Evolutionary conservation across 2,888 invertebrate species (phyloP), one percentile per base, ranked within the genome.

Genomic region (Lissonota sp.): DNA sequence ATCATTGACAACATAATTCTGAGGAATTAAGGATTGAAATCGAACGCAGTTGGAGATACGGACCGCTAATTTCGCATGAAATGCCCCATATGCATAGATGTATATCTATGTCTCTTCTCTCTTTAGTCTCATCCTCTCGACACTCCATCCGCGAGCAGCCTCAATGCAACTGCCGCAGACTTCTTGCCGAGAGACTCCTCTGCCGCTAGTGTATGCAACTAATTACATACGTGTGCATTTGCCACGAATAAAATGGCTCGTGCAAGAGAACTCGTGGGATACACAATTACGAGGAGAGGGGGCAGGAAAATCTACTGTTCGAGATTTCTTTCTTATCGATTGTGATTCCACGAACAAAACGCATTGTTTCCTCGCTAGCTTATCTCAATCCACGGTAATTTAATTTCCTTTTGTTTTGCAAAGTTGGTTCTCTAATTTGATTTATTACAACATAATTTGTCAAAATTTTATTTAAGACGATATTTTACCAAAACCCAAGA

Each of bases 81-180:
- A 26, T 26, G 26, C 26, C 26, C 26, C 26, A 53, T 26, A 46
- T 12, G 42, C 44, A 57, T 62, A 42, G 5, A 64, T 53, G 39
- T 60, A 40, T 42, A 42, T 53, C 12, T 53, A n/a, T 14, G n/a
- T 5, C 7, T 37, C 42, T 66, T 49, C 57, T 53, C 76, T 79
- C 53, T 62, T 69, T 39, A 46, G 26, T 72, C 72, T 79, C 72
- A 55, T 79, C 66, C 67, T 69, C 73, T 37, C 69, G 49, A 63
- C 60, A 67, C 73, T 69, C 67, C 55, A 46, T 67, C 57, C 73
- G 39, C 49, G 57, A 44, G 44, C 67, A 40, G 75, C 75, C 75
- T 62, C 67, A 51, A 75, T 69, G 42, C 75, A 69, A 69, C 75
- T 69, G 60, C 42, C 72, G 55, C 72, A 73, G 63, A 76, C 63